Evolutionary conservation across 2,113 vertebrate genomes (phyloP), one percentile per base, ranked within the genome.

Genomic region (Alligator sinensis): DNA sequence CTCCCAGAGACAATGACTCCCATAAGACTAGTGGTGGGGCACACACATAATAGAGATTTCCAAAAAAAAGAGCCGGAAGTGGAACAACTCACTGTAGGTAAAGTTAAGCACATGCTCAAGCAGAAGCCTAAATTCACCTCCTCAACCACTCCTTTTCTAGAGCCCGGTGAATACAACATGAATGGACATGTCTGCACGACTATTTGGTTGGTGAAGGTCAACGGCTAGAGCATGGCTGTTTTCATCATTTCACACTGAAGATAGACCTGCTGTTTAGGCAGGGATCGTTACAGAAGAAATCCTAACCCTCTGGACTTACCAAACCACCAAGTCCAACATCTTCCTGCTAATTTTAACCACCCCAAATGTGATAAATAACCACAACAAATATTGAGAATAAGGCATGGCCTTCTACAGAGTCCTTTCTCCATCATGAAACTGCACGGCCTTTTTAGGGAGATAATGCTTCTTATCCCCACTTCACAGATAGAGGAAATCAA

Each of bases 311-410:
- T 4, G 3, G 30, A 57, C 13, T 5, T 3, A 61, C 3, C 74
- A 27, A 77, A 83, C 74, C 74, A 78, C 63, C 63, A 25, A 91
- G 64, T 25, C 25, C 59, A 61, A 63, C 80, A 91, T 6, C n/a
- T 76, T 28, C 64, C 74, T 55, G 3, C 60, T 59, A 6, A 34
- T 82, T 82, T 75, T 77, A 68, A 15, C 59, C 78, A 61, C 66
- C 59, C 91, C 80, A 62, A 62, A 9, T 60, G 62, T 74, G 75
- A 25, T n/a, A 84, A 81, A 89, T 84, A 84, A 90, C 79, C 80
- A 25, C 58, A 96, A 80, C 76, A 93, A 72, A 93, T 91, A 95
- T 84, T 93, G 94, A 95, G 58, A 86, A n/a, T 70, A 88, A 91
- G 30, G 18, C 70, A 86, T 86, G 81, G 87, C 96, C 79, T 93